Base-by-base conservation (phyloP, 1,140 invertebrate genomes). In the Archivesica marissinica region DNA sequence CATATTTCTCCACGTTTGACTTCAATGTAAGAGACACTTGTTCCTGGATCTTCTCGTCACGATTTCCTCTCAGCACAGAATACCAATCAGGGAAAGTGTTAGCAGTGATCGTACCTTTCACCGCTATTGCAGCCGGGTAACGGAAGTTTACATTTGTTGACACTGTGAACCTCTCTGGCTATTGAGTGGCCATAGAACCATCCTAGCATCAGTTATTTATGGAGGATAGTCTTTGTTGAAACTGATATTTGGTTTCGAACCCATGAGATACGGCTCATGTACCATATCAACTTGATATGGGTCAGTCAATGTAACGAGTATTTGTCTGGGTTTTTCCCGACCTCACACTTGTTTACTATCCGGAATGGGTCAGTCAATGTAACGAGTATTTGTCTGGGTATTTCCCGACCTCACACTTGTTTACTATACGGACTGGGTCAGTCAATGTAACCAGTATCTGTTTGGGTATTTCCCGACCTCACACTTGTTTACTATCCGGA, bases 141-240 rank as follows among this genome's bases (percentile, higher is more conserved):
- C 13, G n/a, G n/a, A 68, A 44, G 15, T 68, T 68, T 39, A 68
- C 64, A 64, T n/a, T 38, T 15, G 2, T 25, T 38, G 35, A 39
- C 41, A 2, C 11, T 39, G 6, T 68, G 2, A n/a, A 15, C 39
- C 41, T 39, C 3, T 35, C 11, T 68, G 2, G 23, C 23, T 39
- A 68, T 38, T 38, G 4, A n/a, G 2, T n/a, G 64, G 35, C 64
- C 64, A 39, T 6, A 39, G 30, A 2, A 38, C 64, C 23, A 25
- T 4, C 30, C 64, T 68, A 3, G 64, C 64, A 4, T 68, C 2
- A 11, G 35, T 13, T 7, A 39, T 68, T 68, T 68, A 30, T 38
- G 30, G 35, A 7, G 64, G 64, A 25, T 68, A 39, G 30, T 68
- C 64, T 68, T n/a, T 68, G 23, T 68, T 68, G 2, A 68, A 38